Percentiles rank a stretch among this genome's conserved stretches.
Conservation (phyloP, 2,113 vertebrate genomes). For the Uria aalge region DNA sequence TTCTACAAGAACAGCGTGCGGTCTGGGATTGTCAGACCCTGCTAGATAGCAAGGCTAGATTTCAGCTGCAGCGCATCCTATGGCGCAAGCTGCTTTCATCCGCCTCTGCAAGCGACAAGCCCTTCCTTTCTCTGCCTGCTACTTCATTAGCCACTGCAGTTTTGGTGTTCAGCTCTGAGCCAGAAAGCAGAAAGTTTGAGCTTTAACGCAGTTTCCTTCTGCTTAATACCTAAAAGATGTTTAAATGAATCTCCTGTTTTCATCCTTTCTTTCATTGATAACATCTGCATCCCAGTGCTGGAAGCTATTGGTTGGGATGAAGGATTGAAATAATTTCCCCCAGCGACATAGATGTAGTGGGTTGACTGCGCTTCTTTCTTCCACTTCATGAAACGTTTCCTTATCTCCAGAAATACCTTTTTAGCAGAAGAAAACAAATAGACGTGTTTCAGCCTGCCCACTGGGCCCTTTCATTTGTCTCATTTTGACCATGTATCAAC, state of each 20-base stretch:
- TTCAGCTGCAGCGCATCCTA: neutral
- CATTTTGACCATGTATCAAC: neutral
- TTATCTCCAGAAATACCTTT: conserved; percentile 13
- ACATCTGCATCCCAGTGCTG: conserved; percentile 13
- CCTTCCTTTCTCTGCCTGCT: neutral
- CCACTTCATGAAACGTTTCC: conserved; percentile 25
- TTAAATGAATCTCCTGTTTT: neutral
- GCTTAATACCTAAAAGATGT: conserved; percentile 24
- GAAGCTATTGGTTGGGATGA: neutral
- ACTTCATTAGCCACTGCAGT: neutral
- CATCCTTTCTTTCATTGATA: neutral
- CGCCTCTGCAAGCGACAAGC: neutral
- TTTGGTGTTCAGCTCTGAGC: neutral
- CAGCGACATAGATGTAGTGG: neutral
- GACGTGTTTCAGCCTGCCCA: neutral
- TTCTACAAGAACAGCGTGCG: neutral
- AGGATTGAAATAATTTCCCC: neutral
- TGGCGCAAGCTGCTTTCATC: neutral
- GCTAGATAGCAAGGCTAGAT: neutral
- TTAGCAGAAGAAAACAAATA: neutral
- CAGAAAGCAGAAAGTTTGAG: neutral
- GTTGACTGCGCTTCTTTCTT: neutral
- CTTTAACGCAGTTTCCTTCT: neutral
- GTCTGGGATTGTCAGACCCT: neutral
- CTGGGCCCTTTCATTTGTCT: neutral